phyloP scores from a whole-genome alignment of 2,888 invertebrate genomes.

The Sesia apiformis region DNA sequence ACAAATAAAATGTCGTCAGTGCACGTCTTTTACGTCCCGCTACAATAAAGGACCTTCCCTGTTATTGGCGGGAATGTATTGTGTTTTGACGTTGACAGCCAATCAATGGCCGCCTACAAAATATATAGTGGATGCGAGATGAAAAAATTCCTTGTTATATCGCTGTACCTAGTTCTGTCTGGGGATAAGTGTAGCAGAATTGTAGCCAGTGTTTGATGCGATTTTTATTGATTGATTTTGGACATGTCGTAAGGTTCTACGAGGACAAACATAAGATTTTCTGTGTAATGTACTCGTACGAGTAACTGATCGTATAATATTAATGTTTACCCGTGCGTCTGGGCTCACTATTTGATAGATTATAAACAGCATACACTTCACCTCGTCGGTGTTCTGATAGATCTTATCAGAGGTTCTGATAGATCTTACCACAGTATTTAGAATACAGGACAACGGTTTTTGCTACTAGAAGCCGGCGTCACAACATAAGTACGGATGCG shows the following conservation, averaged over 20 bases:
- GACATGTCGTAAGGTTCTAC: not conserved
- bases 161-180: constrained; percentile 1
- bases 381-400: too few species aligned
- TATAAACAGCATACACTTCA: too few species aligned
- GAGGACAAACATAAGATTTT: too few species aligned
- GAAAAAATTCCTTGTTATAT: constrained; percentile 19
- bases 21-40: constrained; percentile 24
- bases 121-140: constrained; percentile 21
- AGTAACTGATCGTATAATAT: too few species aligned
- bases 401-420: too few species aligned
- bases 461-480: too few species aligned
- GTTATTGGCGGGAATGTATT: constrained; percentile 25
- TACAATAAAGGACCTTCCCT: constrained; percentile 23
- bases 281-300: too few species aligned
- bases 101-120: constrained; percentile 28
- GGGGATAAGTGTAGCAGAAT: not conserved
- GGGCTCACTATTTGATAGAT: too few species aligned
- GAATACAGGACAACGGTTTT: too few species aligned
- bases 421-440: too few species aligned
- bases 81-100: constrained; percentile 33
- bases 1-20: constrained; percentile 17
- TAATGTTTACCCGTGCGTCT: too few species aligned
- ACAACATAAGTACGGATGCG: too few species aligned
- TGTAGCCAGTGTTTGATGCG: not conserved
- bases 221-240: not conserved